Base-by-base conservation (phyloP, 2,888 invertebrate genomes). In the Eristalinus aeneus region DNA sequence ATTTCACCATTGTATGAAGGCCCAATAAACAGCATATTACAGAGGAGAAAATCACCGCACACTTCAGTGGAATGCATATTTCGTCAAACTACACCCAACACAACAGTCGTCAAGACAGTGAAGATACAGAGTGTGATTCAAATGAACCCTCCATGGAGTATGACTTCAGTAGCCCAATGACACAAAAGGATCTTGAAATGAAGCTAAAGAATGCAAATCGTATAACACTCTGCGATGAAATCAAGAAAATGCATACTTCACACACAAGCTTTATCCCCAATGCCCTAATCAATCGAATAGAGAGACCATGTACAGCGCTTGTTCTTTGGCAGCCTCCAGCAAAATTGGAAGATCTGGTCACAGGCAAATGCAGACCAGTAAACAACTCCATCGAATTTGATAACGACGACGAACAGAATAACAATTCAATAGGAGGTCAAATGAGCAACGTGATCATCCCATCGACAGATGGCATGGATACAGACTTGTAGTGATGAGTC, bases 1-100 rank as follows among this genome's bases (percentile, higher is more conserved):
- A 46, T 16, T 46, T 46, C 16, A 16, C n/a, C 16, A 16, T 46
- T 46, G 46, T 46, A 12, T 4, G 56, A 23, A 95, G 95, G 20
- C 95, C 95, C 61, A 90, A 93, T 8, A 97, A 97, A 90, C 96
- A 96, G 90, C 94, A 95, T 54, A 96, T 97, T 87, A 96, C 96
- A 0, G 97, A 97, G 91, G 97, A 97, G 90, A 96, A 96, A 91
- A 97, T 97, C 95, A 95, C 96, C 0, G 96, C 96, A 27, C 96
- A 97, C 90, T 94, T 97, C 87, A 95, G 94, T 88, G 94, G 95
- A 46, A 93, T 97, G 36, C 96, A 96, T 90, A 96, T 97, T 88
- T 95, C 95, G 0, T 92, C 93, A 20, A 93, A 94, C 74, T 91
- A 89, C 46, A 90, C 89, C 32, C 88, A 89, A 12, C 89, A 90